phyloP scores from a whole-genome alignment of 2,113 vertebrate species.

The Orthonyx spaldingii region DNA sequence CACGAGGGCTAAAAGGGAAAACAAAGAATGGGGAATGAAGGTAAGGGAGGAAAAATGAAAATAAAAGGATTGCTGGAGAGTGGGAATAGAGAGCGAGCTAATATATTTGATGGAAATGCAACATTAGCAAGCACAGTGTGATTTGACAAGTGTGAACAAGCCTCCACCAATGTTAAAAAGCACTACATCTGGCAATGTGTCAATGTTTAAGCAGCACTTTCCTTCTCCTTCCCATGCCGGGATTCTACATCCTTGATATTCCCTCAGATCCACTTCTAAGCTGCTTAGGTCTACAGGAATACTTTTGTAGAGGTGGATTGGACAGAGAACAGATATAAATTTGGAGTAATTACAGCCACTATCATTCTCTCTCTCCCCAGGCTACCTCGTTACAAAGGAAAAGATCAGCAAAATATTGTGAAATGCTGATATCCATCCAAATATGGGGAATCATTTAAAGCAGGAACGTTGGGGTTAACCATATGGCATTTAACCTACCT shows the following conservation, averaged over 20 bases:
- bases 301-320: not conserved
- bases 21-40: not conserved
- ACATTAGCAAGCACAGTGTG: conserved; percentile 47
- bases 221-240: conserved; percentile 30
- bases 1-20: not conserved
- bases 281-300: not conserved
- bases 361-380: not conserved
- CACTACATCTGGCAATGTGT: conserved; percentile 62
- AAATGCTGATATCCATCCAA: not conserved
- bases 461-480: conserved; percentile 40
- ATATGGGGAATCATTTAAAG: not conserved
- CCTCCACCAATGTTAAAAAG: conserved; percentile 54
- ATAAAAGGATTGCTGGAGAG: not conserved
- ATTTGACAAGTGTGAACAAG: conserved; percentile 70
- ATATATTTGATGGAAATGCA: conserved; percentile 52
- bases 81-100: not conserved
- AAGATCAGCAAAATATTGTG: conserved; percentile 32
- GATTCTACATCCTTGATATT: conserved; percentile 35
- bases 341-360: conserved; percentile 9
- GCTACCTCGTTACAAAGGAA: not conserved
- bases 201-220: conserved; percentile 51
- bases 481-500: conserved; percentile 26
- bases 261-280: conserved; percentile 30
- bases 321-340: conserved; percentile 21
- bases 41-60: not conserved